These are phyloP conservation scores for Phylloscopus whistleri DNA, from an alignment of 2,113 vertebrate species.

Conservation along the genomic window DNA sequence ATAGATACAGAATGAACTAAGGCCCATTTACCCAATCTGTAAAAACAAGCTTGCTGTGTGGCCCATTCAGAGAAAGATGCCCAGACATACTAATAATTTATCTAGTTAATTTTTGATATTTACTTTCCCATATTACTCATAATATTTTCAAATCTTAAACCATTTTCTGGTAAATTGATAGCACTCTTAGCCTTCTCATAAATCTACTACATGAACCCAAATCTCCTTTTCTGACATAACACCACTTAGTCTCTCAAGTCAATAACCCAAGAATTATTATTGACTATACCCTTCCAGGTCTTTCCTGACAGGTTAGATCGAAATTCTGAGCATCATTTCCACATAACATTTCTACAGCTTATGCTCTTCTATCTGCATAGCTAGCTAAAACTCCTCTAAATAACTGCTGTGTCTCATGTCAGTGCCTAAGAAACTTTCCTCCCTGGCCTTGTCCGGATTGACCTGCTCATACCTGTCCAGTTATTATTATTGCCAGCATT, in stretches of 20 bases:
- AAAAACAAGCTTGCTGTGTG: neutral
- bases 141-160: neutral
- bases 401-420: neutral
- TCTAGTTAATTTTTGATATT: neutral
- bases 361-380: neutral
- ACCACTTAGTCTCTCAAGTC: neutral
- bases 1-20: neutral
- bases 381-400: neutral
- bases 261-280: neutral
- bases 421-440: neutral
- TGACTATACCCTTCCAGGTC: neutral
- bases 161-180: neutral
- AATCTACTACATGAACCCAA: neutral
- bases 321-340: neutral
- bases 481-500: neutral
- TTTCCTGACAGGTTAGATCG: neutral
- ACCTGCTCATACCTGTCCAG: neutral
- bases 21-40: neutral
- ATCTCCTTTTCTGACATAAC: neutral
- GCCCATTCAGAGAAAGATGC: neutral
- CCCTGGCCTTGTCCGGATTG: neutral
- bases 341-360: neutral
- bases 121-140: neutral
- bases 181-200: neutral
- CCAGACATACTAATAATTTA: neutral